Percentiles rank a stretch among this genome's conserved stretches.
phyloP scores from a whole-genome alignment of 2,113 vertebrate genomes.

The Ranitomeya variabilis region DNA sequence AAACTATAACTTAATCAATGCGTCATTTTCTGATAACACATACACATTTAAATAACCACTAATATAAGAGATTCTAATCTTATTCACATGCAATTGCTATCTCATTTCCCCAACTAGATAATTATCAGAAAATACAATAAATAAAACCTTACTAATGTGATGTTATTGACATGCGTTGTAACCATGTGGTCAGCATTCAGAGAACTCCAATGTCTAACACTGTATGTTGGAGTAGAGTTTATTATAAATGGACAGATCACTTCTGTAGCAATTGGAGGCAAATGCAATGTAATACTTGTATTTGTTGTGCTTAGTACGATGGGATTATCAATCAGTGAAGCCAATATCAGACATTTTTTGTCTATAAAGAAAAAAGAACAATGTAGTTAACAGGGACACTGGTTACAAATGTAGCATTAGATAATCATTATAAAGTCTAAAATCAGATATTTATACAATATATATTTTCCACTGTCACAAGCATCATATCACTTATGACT shows the following conservation, averaged over 20 bases:
- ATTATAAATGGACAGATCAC: constrained; percentile 59
- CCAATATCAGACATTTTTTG: constrained; percentile 65
- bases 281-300: constrained; percentile 66
- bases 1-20: too few species aligned
- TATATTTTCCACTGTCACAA: too few species aligned
- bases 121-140: too few species aligned
- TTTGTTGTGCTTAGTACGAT: constrained; percentile 65
- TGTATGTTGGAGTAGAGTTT: constrained; percentile 62
- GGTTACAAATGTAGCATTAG: not conserved
- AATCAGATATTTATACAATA: too few species aligned
- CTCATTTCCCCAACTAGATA: too few species aligned
- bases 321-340: constrained; percentile 56
- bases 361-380: constrained; percentile 65
- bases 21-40: too few species aligned
- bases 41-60: too few species aligned
- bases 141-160: constrained; percentile 66
- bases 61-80: too few species aligned
- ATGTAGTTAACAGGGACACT: not conserved
- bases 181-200: not conserved
- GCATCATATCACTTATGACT: too few species aligned
- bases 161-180: constrained; percentile 40
- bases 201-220: constrained; percentile 64
- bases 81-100: too few species aligned
- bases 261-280: constrained; percentile 64
- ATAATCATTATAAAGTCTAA: not conserved